Percentiles rank a stretch among this genome's conserved stretches.
Evolutionary conservation across 2,797 vertebrate genomes (phyloP).

Genomic region (Propithecus perrieri): DNA sequence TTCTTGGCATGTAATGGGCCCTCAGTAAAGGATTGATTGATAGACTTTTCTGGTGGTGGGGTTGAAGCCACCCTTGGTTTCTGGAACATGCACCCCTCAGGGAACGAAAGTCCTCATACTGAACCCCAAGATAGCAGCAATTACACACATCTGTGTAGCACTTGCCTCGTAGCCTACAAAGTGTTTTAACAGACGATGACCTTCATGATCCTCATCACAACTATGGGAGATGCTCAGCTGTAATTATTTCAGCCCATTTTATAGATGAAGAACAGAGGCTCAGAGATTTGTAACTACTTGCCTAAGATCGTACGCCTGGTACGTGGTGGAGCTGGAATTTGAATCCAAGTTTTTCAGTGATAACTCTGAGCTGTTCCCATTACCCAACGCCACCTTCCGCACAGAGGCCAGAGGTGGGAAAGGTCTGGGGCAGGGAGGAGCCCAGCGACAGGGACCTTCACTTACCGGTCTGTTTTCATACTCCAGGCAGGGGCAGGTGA

Average conservation of each 20-base stretch:
- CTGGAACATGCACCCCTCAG: not conserved
- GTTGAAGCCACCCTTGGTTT: not conserved
- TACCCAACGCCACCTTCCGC: not conserved
- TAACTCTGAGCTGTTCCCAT: not conserved
- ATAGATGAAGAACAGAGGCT: not conserved
- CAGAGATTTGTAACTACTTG: not conserved
- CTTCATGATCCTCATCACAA: not conserved
- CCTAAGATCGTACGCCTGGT: not conserved
- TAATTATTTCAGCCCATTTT: not conserved
- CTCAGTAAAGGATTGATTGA: not conserved
- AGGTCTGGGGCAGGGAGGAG: not conserved
- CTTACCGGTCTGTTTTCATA: slow-evolving; percentile 94
- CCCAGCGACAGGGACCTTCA: not conserved
- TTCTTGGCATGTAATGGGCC: not conserved
- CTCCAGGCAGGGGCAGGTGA: slow-evolving; percentile 94
- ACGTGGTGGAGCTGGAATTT: not conserved
- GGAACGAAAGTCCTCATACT: not conserved
- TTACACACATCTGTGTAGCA: not conserved
- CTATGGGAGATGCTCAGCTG: not conserved
- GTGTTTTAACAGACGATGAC: not conserved
- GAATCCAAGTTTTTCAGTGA: not conserved
- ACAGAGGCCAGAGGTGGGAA: not conserved
- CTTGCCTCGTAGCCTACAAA: not conserved
- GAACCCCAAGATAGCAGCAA: not conserved
- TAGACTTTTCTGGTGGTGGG: not conserved